Percentiles rank a stretch among this genome's conserved stretches.
phyloP scores from a whole-genome alignment of 1,140 invertebrate genomes.

The Charaxes varanes region DNA sequence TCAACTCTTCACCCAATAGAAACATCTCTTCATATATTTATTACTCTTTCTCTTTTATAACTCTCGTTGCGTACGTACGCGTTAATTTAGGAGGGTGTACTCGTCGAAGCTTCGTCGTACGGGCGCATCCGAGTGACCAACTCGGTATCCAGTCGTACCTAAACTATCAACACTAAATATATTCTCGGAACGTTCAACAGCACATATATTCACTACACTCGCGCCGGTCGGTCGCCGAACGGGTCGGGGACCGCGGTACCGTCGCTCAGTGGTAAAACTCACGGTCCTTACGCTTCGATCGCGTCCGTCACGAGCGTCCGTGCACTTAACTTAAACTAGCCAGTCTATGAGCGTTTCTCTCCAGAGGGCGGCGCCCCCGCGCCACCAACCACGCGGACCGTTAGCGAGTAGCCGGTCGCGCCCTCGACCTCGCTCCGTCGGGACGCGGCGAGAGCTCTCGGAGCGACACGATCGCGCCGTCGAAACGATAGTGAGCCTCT shows the following conservation, averaged over 20 bases:
- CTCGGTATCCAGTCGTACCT: slow-evolving; percentile 55
- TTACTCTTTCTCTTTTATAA: slow-evolving; percentile 56
- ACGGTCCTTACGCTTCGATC: slow-evolving; percentile 41
- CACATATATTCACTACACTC: slow-evolving; percentile 72
- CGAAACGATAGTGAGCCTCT: slow-evolving; percentile 1
- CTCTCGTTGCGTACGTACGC: slow-evolving; percentile 59
- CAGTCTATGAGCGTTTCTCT: slow-evolving; percentile 71
- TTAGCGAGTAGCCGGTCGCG: slow-evolving; percentile 1
- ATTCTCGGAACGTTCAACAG: slow-evolving; percentile 71
- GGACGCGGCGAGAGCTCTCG: background rate
- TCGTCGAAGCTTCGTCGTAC: slow-evolving; percentile 53
- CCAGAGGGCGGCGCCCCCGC: slow-evolving; percentile 23
- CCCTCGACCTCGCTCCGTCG: slow-evolving; percentile 2
- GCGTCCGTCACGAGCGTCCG: slow-evolving; percentile 48
- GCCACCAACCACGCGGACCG: slow-evolving; percentile 7
- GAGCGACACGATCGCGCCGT: background rate
- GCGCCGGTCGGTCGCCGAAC: slow-evolving; percentile 59
- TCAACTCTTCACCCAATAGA: slow-evolving; percentile 64
- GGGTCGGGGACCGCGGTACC: slow-evolving; percentile 26
- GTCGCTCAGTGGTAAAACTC: slow-evolving; percentile 19
- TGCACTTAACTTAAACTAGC: slow-evolving; percentile 71
- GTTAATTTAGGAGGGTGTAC: slow-evolving; percentile 59
- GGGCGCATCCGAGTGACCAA: slow-evolving; percentile 61
- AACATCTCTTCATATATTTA: slow-evolving; percentile 69
- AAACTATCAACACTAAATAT: slow-evolving; percentile 69